A percentile compares a stretch with the other conserved stretches of the same genome.
Conservation (phyloP, 2,797 vertebrate species). For the Sebastes reedi region DNA sequence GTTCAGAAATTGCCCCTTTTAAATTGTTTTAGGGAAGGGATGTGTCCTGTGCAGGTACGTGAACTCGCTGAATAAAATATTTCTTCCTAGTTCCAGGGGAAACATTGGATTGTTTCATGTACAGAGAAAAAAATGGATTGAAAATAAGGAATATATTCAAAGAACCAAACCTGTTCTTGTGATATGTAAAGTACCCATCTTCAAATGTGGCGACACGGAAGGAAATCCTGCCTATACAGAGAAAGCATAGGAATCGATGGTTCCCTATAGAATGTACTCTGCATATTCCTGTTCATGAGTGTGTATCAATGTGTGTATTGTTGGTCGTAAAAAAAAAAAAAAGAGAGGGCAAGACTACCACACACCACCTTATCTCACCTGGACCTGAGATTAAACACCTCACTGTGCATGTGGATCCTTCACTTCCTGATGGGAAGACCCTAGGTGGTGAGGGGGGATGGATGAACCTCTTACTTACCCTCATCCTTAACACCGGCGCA, state of each 20-base stretch:
- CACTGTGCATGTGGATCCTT: background rate
- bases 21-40: conserved; percentile 65
- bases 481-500: background rate
- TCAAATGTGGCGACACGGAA: conserved; percentile 19
- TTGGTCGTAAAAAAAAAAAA: background rate
- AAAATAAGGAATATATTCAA: conserved; percentile 43
- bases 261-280: conserved; percentile 1
- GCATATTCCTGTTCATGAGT: background rate
- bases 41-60: conserved; percentile 44
- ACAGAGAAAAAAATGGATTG: conserved; percentile 19
- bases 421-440: background rate
- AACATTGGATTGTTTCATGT: conserved; percentile 37
- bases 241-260: background rate
- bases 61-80: conserved; percentile 73
- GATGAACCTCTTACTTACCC: background rate
- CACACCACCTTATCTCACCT: background rate
- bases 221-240: conserved; percentile 1
- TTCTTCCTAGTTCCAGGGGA: conserved; percentile 7
- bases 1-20: conserved; percentile 64
- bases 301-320: background rate
- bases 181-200: conserved; percentile 50
- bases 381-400: background rate
- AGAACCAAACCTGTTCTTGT: conserved; percentile 30
- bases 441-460: background rate
- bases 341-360: background rate